Evolutionary conservation across 2,888 invertebrate genomes (phyloP).

Genomic region (Polymixis lichenea): DNA sequence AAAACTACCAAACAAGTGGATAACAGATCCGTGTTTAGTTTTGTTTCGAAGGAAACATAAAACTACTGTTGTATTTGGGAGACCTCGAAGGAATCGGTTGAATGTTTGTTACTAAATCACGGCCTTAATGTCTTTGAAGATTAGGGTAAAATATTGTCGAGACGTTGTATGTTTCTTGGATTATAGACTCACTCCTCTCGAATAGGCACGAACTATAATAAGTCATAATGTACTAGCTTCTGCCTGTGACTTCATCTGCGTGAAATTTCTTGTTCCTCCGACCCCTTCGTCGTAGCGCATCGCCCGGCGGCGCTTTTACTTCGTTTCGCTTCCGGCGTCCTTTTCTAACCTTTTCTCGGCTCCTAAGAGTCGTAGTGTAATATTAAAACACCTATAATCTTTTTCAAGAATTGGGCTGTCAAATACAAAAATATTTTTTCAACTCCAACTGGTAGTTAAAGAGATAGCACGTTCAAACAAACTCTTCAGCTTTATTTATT

Average conservation of each 20-base stretch:
- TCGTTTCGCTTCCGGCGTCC: not conserved
- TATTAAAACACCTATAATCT: not conserved
- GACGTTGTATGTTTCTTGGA: slow-evolving; percentile 12
- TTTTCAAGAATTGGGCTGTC: not conserved
- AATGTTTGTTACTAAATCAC: slow-evolving; percentile 45
- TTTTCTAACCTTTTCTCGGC: not conserved
- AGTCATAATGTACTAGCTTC: not conserved
- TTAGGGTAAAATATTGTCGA: slow-evolving; percentile 31
- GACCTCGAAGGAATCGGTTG: slow-evolving; percentile 27
- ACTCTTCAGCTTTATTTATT: not conserved
- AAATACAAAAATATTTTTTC: not conserved
- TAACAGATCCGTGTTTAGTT: slow-evolving; percentile 46
- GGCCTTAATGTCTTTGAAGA: slow-evolving; percentile 40
- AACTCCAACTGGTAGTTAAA: not conserved
- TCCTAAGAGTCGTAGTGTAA: not conserved
- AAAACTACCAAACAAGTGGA: slow-evolving; percentile 34
- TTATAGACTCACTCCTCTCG: not conserved
- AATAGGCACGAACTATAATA: not conserved
- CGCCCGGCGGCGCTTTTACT: not conserved
- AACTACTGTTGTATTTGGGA: slow-evolving; percentile 34
- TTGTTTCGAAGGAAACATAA: slow-evolving; percentile 34
- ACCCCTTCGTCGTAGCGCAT: not conserved
- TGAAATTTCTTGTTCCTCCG: not conserved
- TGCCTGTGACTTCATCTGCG: not conserved
- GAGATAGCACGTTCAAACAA: not conserved